Percentiles rank a stretch among this genome's conserved stretches.
These are phyloP conservation scores for Suricata suricatta DNA, from an alignment of 2,113 vertebrate species.

Conservation along the genomic window DNA sequence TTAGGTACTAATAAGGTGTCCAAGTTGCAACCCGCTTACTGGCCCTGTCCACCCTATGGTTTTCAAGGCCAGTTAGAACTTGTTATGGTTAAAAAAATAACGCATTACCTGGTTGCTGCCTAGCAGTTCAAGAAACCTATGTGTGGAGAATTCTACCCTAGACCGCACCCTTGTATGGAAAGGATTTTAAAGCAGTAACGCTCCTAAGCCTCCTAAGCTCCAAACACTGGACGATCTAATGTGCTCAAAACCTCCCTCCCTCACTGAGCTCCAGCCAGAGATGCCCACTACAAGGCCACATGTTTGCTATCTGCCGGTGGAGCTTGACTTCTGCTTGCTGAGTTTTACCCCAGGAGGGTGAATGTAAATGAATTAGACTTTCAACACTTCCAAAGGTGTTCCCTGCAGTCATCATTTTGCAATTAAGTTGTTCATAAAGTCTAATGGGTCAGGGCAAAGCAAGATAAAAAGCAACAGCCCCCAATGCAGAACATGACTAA, in stretches of 20 bases:
- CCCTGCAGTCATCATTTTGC: background rate
- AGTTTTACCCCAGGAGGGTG: background rate
- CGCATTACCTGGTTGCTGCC: background rate
- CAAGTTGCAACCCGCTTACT: slow-evolving; percentile 39
- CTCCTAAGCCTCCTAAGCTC: background rate
- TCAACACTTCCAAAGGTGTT: background rate
- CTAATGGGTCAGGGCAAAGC: background rate
- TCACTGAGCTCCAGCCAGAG: background rate
- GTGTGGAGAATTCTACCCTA: background rate
- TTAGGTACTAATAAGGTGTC: slow-evolving; percentile 26
- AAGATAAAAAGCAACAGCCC: background rate
- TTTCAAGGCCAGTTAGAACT: slow-evolving; percentile 59
- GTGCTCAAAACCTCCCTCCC: background rate
- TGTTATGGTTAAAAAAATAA: slow-evolving; percentile 10
- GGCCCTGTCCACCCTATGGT: slow-evolving; percentile 51
- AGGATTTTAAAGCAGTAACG: background rate
- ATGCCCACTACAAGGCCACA: accelerated
- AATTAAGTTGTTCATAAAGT: slow-evolving; percentile 39
- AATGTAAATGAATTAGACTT: background rate
- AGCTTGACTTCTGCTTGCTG: background rate
- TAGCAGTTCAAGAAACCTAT: background rate
- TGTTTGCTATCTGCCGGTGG: background rate
- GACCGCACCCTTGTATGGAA: background rate
- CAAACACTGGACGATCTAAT: accelerated
- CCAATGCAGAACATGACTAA: background rate